Conservation (phyloP, 2,113 vertebrate species). For the Acrocephalus kingi region DNA sequence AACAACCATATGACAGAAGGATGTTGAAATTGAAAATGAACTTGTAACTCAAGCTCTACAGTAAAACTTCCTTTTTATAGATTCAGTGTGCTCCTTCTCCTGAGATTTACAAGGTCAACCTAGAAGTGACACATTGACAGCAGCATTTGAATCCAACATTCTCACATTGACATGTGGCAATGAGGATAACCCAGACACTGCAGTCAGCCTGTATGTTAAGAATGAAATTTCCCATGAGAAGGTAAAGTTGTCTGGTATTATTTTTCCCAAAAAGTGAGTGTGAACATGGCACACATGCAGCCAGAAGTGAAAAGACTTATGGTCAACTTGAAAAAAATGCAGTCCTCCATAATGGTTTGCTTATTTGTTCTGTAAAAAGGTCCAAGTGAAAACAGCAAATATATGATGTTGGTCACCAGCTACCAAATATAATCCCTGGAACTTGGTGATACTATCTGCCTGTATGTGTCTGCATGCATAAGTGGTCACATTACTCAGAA, state of each 20-base stretch:
- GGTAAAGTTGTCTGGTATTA: rapidly evolving
- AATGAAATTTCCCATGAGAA: not conserved
- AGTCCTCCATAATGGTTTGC: not conserved
- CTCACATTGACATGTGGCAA: not conserved
- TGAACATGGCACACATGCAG: rapidly evolving
- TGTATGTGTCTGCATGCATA: not conserved
- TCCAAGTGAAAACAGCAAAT: not conserved
- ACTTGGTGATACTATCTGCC: not conserved
- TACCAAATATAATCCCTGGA: not conserved
- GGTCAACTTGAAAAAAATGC: not conserved
- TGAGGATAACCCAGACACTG: not conserved
- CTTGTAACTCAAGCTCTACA: not conserved
- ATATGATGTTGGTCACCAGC: not conserved
- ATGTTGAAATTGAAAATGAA: not conserved
- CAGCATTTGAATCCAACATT: not conserved
- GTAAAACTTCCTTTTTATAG: not conserved
- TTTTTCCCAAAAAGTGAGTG: not conserved
- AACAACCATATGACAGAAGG: not conserved
- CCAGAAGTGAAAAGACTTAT: not conserved
- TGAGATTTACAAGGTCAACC: not conserved
- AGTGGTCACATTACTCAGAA: not conserved
- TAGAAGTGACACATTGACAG: not conserved
- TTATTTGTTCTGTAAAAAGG: not conserved
- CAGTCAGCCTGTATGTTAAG: not conserved
- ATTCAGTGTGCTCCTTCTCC: not conserved